Percentiles rank a stretch among this genome's conserved stretches.
Evolutionary conservation across 1,140 invertebrate genomes (phyloP).

Genomic region (Drosophila nigrodunni): DNA sequence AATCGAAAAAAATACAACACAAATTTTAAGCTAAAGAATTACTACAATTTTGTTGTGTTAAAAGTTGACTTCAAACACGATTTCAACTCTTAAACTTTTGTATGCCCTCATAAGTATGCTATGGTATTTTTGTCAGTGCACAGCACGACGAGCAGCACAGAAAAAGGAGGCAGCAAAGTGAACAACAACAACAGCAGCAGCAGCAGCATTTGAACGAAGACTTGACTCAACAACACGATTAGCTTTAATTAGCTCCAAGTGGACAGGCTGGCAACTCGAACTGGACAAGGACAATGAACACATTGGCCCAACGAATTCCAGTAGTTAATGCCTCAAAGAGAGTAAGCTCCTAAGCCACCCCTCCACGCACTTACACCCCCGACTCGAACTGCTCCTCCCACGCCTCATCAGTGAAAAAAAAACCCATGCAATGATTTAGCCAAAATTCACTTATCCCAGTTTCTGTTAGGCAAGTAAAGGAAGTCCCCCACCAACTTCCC

Average conservation of each 20-base stretch:
- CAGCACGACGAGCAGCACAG: constrained; percentile 8
- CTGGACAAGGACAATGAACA: constrained; percentile 48
- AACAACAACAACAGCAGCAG: neutral
- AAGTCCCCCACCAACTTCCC: too few relatives aligned
- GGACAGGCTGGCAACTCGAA: constrained; percentile 37
- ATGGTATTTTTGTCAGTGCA: constrained; percentile 15
- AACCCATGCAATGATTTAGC: constrained; percentile 35
- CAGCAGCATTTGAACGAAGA: constrained; percentile 20
- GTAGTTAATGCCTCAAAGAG: constrained; percentile 18
- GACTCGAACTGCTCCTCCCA: neutral
- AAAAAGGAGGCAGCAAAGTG: neutral
- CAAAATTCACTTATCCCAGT: constrained; percentile 42
- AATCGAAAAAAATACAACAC: too few relatives aligned
- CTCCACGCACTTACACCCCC: too few relatives aligned
- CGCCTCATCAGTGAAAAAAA: constrained; percentile 7
- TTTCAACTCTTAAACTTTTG: neutral
- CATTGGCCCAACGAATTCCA: constrained; percentile 34
- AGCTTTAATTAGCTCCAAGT: constrained; percentile 57
- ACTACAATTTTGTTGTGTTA: too few relatives aligned
- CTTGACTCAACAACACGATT: constrained; percentile 55
- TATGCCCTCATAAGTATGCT: neutral
- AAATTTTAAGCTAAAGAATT: too few relatives aligned
- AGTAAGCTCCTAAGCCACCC: too few relatives aligned
- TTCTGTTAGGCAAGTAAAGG: neutral
- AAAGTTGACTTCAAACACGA: too few relatives aligned